Percentiles rank a stretch among this genome's conserved stretches.
Evolutionary conservation across 1,140 invertebrate genomes (phyloP).

Genomic region (Caligus rogercresseyi): DNA sequence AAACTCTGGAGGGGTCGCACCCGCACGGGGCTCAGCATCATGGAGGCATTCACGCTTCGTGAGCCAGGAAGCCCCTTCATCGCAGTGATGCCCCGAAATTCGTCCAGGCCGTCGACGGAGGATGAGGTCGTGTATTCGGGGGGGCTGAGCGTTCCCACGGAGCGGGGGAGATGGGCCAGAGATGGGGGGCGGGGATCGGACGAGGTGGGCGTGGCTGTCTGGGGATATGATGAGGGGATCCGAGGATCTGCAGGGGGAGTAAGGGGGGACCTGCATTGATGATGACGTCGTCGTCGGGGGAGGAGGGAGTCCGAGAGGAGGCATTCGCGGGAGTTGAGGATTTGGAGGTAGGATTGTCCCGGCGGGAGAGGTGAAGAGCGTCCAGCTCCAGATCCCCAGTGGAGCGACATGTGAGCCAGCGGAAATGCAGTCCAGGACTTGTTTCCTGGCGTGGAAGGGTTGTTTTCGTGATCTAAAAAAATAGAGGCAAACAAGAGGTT

Average conservation of each 20-base stretch:
- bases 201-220: constrained; percentile 4
- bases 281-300: too few species aligned
- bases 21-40: neutral
- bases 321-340: neutral
- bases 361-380: constrained; percentile 6
- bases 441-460: neutral
- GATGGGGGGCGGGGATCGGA: constrained; percentile 10
- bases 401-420: neutral
- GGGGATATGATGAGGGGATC: neutral
- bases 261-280: too few species aligned
- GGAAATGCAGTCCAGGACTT: neutral
- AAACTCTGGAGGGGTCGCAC: neutral
- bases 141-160: neutral
- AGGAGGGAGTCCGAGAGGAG: neutral
- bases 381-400: constrained; percentile 5
- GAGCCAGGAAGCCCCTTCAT: neutral
- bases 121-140: too few species aligned
- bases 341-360: constrained; percentile 12
- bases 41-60: neutral
- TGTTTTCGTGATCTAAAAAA: neutral
- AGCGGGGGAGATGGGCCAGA: constrained; percentile 9
- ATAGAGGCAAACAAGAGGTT: too few species aligned
- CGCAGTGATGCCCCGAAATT: neutral
- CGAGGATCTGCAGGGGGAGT: constrained; percentile 4
- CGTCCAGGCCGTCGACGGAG: neutral